These are phyloP conservation scores for Jaculus jaculus DNA, from an alignment of 2,113 vertebrate species.

Conservation along the genomic window DNA sequence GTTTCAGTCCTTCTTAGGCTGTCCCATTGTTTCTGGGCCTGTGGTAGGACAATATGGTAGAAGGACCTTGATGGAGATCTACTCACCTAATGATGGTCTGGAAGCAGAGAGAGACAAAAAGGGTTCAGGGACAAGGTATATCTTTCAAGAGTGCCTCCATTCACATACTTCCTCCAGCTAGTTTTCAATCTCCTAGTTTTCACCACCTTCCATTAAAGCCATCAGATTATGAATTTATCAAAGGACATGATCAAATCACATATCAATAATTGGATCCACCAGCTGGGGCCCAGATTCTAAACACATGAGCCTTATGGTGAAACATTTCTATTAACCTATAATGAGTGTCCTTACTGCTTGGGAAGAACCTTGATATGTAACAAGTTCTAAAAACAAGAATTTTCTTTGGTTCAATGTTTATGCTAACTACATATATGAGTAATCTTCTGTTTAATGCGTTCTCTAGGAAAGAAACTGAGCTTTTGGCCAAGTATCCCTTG, in stretches of 20 bases:
- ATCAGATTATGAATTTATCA: neutral
- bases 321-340: neutral
- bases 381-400: slow-evolving; percentile 48
- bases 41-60: neutral
- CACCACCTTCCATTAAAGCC: neutral
- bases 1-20: neutral
- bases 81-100: neutral
- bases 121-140: neutral
- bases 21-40: neutral
- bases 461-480: neutral
- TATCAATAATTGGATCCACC: neutral
- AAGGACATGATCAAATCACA: no score
- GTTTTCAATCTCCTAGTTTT: neutral
- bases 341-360: neutral
- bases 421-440: neutral
- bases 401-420: slow-evolving; percentile 55
- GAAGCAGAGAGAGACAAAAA: neutral
- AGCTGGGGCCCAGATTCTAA: neutral
- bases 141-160: neutral
- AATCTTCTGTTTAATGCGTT: neutral
- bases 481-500: neutral
- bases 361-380: slow-evolving; percentile 21
- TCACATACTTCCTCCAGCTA: neutral
- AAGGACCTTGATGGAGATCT: neutral
- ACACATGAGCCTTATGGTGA: neutral